Conservation (phyloP, 1,140 invertebrate genomes). For the Drosophila tsacasi region DNA sequence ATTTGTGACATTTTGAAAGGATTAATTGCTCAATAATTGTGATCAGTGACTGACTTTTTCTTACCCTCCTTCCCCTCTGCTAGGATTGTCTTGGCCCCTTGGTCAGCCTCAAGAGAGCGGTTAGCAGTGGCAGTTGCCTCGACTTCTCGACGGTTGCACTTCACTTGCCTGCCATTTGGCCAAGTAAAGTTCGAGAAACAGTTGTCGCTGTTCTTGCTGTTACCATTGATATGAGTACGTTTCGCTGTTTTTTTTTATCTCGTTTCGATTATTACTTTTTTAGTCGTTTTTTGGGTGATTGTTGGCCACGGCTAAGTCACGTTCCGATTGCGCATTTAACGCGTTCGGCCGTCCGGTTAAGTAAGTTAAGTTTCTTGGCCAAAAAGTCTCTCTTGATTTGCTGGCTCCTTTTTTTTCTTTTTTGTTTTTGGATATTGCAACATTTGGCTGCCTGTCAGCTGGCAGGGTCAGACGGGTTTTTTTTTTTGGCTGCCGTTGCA, state of each 20-base stretch:
- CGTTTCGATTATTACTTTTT: slow-evolving; percentile 5
- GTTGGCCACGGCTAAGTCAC: slow-evolving; percentile 64
- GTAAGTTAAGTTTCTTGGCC: slow-evolving; percentile 54
- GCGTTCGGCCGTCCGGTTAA: slow-evolving; percentile 57
- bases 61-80: background rate
- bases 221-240: slow-evolving; percentile 65
- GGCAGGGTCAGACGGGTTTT: slow-evolving; percentile 59
- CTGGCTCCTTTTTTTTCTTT: slow-evolving; percentile 24
- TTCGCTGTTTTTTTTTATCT: slow-evolving; percentile 32
- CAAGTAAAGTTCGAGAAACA: slow-evolving; percentile 26
- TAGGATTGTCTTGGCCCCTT: slow-evolving; percentile 6
- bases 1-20: no score
- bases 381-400: slow-evolving; percentile 20
- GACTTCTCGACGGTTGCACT: slow-evolving; percentile 45
- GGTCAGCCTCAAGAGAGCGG: slow-evolving; percentile 26
- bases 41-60: background rate
- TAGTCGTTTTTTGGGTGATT: slow-evolving; percentile 51
- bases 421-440: slow-evolving; percentile 50
- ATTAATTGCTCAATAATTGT: background rate
- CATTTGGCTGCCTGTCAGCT: slow-evolving; percentile 36
- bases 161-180: slow-evolving; percentile 62
- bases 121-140: slow-evolving; percentile 51
- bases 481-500: slow-evolving; percentile 10
- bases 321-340: slow-evolving; percentile 56
- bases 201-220: slow-evolving; percentile 57